Base-by-base conservation (phyloP, 2,888 invertebrate genomes). In the Parapristionchus giblindavisi region DNA sequence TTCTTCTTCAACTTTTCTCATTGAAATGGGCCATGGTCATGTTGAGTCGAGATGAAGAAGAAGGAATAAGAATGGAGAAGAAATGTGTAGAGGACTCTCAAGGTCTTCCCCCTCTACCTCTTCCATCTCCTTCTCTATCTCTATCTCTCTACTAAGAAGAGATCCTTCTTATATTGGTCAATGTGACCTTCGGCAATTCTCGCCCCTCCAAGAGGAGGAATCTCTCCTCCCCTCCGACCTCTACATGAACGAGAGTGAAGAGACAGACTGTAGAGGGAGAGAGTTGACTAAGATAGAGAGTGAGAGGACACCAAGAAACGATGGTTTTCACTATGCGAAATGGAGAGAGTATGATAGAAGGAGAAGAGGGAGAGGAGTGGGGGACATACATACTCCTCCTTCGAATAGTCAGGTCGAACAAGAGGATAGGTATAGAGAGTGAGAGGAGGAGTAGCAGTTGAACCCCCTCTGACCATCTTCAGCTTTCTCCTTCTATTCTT, bases 21-120 rank as follows among this genome's bases (percentile, higher is more conserved):
- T 63, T 29, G 63, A 63, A 63, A 63, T 63, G 63, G 63, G 63
- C 63, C 63, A 63, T 63, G 63, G 63, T 63, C 63, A 63, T 40
- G n/a, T n/a, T n/a, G 63, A 63, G 63, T 63, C 63, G 63, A 43
- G 63, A 63, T 38, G 63, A n/a, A n/a, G n/a, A n/a, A n/a, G n/a
- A n/a, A 29, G 36, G 36, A 27, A 38, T 17, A 32, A 29, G 11
- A 34, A 43, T 38, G 60, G 60, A 34, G 34, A n/a, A n/a, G n/a
- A n/a, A n/a, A n/a, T n/a, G n/a, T n/a, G n/a, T n/a, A n/a, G n/a
- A n/a, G n/a, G n/a, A n/a, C 48, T 48, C 48, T 48, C 48, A 48
- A 11, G 11, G 21, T 48, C 48, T 21, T 48, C 48, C 48, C 11
- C 17, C 17, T 21, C 48, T 21, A 11, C 14, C 17, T 21, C 66